Evolutionary conservation across 2,113 vertebrate genomes (phyloP), one percentile per base, ranked within the genome.

Genomic region (Anser brachyrhynchus): DNA sequence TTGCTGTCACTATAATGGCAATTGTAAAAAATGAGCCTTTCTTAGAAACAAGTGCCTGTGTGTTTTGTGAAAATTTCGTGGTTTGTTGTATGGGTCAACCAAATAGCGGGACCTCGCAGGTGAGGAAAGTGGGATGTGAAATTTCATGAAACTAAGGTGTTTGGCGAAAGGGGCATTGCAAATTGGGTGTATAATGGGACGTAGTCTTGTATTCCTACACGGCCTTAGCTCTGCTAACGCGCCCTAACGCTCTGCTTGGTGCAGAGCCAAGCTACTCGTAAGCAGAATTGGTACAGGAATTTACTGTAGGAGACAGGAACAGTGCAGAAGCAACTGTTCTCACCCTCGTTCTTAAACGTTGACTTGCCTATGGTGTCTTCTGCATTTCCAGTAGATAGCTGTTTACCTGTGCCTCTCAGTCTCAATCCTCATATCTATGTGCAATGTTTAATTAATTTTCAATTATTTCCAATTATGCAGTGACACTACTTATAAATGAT

Each of bases 361-460:
- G 87, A 29, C 59, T 80, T 82, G 15, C 9, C 43, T 81, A 9
- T 64, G 39, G 6, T 82, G 43, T 85, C 69, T 69, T 75, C 49
- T 83, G 13, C 52, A 4, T 81, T 93, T 67, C 54, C 39, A 13
- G 29, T 39, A 84, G 35, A 26, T 13, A 7, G 41, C 54, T 93
- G 25, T 49, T 96, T 90, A 58, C 92, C 59, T 90, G 37, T 87
- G 61, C 66, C 70, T 89, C 39, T 70, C 88, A 76, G 31, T n/a
- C 89, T 75, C 72, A 94, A 61, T 87, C 65, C 76, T 57, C 25
- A 10, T 70, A 87, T 77, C 88, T 91, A 39, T 82, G 13, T 79
- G 61, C 35, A 95, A 49, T 92, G 37, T 84, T 96, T 91, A 89
- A 82, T 97, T 93, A 93, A 96, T 97, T 97, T 97, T 55, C 77